phyloP scores from a whole-genome alignment of 1,140 invertebrate species.

The Camponotus vicinus region DNA sequence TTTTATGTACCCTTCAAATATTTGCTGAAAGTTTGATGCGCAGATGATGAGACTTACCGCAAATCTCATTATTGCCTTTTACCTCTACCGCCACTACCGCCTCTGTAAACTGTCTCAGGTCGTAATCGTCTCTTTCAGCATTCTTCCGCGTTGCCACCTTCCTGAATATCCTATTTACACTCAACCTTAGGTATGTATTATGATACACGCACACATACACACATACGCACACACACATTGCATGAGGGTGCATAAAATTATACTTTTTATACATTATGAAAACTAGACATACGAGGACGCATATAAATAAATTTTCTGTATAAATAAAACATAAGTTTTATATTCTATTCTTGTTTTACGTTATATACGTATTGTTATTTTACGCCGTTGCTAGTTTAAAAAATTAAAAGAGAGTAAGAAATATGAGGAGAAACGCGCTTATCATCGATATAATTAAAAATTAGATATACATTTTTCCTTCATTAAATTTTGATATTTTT shows the following conservation, averaged over 20 bases:
- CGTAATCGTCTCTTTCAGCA: neutral
- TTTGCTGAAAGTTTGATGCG: conserved; percentile 31
- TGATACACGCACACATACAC: neutral
- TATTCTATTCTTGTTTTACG: neutral
- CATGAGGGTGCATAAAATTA: conserved; percentile 34
- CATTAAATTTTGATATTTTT: neutral
- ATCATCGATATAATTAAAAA: conserved; percentile 20
- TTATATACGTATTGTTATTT: neutral
- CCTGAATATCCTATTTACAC: neutral
- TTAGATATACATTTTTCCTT: neutral
- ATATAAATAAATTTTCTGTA: neutral
- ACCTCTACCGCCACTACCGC: neutral
- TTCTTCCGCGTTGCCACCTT: conserved; percentile 9
- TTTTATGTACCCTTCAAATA: conserved; percentile 46
- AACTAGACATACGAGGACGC: neutral
- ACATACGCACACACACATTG: neutral
- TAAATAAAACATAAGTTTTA: conserved; percentile 19
- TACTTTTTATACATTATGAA: conserved; percentile 36
- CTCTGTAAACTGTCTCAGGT: conserved; percentile 15
- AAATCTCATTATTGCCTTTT: conserved; percentile 44
- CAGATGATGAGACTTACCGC: conserved; percentile 15
- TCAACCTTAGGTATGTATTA: neutral
- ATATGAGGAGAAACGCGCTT: neutral
- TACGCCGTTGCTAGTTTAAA: neutral
- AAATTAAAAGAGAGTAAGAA: neutral